Conservation (phyloP, 2,113 vertebrate species). For the Rhipidura dahli region DNA sequence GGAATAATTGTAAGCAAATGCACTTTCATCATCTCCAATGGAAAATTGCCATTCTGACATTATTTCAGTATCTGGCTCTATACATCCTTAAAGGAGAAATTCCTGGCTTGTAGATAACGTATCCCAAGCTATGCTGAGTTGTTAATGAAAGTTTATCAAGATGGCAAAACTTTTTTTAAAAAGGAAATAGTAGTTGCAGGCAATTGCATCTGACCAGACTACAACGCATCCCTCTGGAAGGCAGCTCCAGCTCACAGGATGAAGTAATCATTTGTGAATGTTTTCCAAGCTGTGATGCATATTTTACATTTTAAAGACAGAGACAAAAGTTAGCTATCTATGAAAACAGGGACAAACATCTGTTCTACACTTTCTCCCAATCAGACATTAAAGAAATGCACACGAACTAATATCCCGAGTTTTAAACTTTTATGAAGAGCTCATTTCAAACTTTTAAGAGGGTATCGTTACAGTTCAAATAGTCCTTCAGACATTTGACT, state of each 20-base stretch:
- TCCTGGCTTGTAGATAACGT: background rate
- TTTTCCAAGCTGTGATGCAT: slow-evolving; percentile 39
- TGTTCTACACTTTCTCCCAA: slow-evolving; percentile 27
- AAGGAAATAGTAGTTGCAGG: background rate
- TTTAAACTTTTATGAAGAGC: background rate
- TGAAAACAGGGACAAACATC: slow-evolving; percentile 14
- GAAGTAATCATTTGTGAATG: slow-evolving; percentile 43
- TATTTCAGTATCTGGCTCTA: background rate
- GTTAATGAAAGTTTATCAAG: background rate
- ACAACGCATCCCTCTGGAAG: slow-evolving; percentile 12
- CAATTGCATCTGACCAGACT: background rate
- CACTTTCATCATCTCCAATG: background rate
- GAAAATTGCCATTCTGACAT: background rate
- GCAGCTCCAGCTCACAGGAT: background rate
- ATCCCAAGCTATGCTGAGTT: background rate
- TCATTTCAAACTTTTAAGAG: slow-evolving; percentile 47
- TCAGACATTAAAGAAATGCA: slow-evolving; percentile 8
- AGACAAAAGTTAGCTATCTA: slow-evolving; percentile 31
- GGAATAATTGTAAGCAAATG: background rate
- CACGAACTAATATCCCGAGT: background rate
- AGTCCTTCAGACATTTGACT: slow-evolving; percentile 53
- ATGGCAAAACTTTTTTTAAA: background rate
- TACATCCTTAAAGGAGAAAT: background rate
- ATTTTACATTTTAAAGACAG: slow-evolving; percentile 49
- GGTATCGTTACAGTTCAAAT: background rate